A percentile compares a stretch with the other conserved stretches of the same genome.
Evolutionary conservation across 1,140 invertebrate genomes (phyloP).

Genomic region (Musca domestica): DNA sequence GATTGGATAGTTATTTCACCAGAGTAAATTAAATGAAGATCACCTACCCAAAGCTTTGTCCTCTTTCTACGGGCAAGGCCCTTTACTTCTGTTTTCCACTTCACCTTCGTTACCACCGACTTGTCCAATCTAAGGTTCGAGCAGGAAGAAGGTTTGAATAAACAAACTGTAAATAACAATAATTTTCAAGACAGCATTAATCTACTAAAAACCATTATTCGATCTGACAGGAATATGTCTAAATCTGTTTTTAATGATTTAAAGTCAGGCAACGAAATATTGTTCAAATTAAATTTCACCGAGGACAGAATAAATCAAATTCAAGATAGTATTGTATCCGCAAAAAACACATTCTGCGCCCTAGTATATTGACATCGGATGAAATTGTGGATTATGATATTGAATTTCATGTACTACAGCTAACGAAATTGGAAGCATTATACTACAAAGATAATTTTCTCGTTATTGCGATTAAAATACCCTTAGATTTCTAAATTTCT

Average conservation of each 20-base stretch:
- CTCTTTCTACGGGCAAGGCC: too few relatives aligned
- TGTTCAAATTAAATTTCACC: background rate
- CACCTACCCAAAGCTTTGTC: too few relatives aligned
- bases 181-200: background rate
- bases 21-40: too few relatives aligned
- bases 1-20: too few relatives aligned
- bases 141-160: too few relatives aligned
- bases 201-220: background rate
- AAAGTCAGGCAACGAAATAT: background rate
- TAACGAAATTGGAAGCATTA: too few relatives aligned
- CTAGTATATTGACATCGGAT: background rate
- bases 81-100: too few relatives aligned
- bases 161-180: background rate
- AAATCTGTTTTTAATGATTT: background rate
- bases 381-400: background rate
- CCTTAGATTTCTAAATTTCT: background rate
- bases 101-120: too few relatives aligned
- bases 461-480: background rate
- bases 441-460: background rate
- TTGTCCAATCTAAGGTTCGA: too few relatives aligned
- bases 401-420: background rate
- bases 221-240: background rate
- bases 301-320: background rate
- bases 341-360: too few relatives aligned
- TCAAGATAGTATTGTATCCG: background rate